Percentiles rank a stretch among this genome's conserved stretches.
Evolutionary conservation across 2,113 vertebrate species (phyloP).

Genomic region (Nibea coibor): DNA sequence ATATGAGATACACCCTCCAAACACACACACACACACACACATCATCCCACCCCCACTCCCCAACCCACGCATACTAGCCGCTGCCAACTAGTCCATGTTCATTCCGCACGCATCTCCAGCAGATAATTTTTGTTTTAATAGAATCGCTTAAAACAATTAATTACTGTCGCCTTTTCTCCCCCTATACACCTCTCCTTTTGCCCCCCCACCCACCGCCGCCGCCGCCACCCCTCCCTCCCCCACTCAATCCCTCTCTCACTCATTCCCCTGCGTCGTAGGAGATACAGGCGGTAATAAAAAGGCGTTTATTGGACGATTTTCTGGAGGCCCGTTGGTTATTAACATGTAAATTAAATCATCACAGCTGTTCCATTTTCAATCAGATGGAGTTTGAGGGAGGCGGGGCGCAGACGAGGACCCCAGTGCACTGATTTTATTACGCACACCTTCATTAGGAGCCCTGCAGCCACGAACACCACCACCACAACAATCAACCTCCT

Average conservation of each 20-base stretch:
- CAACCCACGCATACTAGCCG: constrained; percentile 59
- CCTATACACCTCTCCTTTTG: constrained; percentile 40
- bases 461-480: constrained; percentile 74
- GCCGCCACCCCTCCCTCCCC: constrained; percentile 22
- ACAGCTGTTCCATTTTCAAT: constrained; percentile 99
- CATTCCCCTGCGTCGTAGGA: constrained; percentile 93
- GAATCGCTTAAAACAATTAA: constrained; percentile 99
- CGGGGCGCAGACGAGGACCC: constrained; percentile 87
- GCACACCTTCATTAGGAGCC: constrained; percentile 91
- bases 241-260: constrained; percentile 60
- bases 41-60: constrained; percentile 27
- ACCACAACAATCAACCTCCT: constrained; percentile 80
- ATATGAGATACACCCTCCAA: background rate
- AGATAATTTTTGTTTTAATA: constrained; percentile 98
- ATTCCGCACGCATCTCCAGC: constrained; percentile 89
- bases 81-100: constrained; percentile 85
- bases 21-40: constrained; percentile 3
- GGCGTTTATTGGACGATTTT: constrained; percentile 97
- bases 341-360: constrained; percentile 99
- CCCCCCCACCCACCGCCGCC: constrained; percentile 4
- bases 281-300: constrained; percentile 98
- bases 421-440: constrained; percentile 93
- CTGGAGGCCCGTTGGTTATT: constrained; percentile 99
- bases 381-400: constrained; percentile 91
- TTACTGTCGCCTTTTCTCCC: constrained; percentile 90